These are phyloP conservation scores for Neomicropteryx cornuta DNA, from an alignment of 1,140 invertebrate species.

Conservation along the genomic window DNA sequence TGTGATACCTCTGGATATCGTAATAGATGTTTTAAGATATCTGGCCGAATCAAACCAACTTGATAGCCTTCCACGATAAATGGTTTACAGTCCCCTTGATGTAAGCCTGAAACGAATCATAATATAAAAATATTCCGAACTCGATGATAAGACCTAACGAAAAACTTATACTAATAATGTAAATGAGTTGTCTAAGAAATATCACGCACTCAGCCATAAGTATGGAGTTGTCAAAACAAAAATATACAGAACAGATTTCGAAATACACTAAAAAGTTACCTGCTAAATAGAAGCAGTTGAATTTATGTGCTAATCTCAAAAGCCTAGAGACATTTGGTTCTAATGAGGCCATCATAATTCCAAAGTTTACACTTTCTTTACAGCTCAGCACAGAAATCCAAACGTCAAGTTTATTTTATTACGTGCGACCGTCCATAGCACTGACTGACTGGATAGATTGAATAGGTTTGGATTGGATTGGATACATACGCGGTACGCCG, in stretches of 20 bases:
- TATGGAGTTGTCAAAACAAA: conserved; percentile 5
- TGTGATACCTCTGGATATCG: conserved; percentile 64
- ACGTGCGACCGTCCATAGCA: no score
- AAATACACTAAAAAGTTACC: conserved; percentile 41
- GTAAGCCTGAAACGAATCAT: conserved; percentile 46
- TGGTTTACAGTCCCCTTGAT: conserved; percentile 65
- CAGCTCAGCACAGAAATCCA: no score
- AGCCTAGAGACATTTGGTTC: conserved; percentile 37
- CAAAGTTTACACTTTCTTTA: no score
- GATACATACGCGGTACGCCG: no score
- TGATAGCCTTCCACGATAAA: conserved; percentile 80
- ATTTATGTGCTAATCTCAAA: conserved; percentile 67
- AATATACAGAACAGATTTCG: conserved; percentile 2
- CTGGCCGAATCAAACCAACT: conserved; percentile 74
- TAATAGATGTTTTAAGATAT: conserved; percentile 68
- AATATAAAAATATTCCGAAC: conserved; percentile 14
- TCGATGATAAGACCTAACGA: conserved; percentile 23
- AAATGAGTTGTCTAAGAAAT: conserved; percentile 3
- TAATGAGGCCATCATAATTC: conserved; percentile 29
- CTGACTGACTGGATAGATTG: no score
- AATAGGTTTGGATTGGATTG: no score
- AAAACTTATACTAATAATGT: conserved; percentile 11
- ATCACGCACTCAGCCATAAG: background rate
- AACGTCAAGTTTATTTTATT: no score
- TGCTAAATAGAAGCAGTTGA: conserved; percentile 77